These are phyloP conservation scores for Heterochromis multidens DNA, from an alignment of 2,113 vertebrate species.

Conservation along the genomic window DNA sequence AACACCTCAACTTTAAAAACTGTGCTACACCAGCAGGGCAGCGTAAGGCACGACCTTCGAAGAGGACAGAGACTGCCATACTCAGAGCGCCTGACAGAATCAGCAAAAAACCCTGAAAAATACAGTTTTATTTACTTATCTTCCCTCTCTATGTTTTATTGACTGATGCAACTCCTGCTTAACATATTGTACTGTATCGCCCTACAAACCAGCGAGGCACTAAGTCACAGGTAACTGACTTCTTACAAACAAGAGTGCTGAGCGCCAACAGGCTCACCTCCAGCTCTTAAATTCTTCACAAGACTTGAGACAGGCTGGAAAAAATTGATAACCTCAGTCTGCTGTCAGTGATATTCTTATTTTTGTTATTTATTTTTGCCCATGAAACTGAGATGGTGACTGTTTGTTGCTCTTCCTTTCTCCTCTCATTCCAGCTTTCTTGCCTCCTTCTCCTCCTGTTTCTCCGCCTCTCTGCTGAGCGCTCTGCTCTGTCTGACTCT, in stretches of 20 bases:
- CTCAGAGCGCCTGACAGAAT: background rate
- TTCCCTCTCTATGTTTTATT: background rate
- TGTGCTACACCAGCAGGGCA: background rate
- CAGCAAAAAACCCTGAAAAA: background rate
- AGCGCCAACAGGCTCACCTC: background rate
- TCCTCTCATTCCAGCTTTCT: background rate
- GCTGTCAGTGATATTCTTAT: background rate
- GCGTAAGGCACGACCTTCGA: accelerated
- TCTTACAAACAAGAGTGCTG: background rate
- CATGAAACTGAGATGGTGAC: background rate
- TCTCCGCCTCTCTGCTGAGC: background rate
- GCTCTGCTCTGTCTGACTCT: background rate
- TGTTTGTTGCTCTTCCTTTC: background rate
- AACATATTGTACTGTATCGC: background rate
- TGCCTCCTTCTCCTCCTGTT: background rate
- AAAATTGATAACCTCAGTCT: background rate
- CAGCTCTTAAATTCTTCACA: background rate
- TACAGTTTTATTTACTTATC: background rate
- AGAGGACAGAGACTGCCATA: background rate
- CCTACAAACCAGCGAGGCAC: background rate
- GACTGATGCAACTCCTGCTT: background rate
- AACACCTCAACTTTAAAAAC: background rate
- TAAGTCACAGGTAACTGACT: background rate
- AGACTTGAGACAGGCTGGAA: background rate
- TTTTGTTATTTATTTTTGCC: background rate